Percentiles rank a stretch among this genome's conserved stretches.
Conservation (phyloP, 2,888 invertebrate species). For the Nebria salina region DNA sequence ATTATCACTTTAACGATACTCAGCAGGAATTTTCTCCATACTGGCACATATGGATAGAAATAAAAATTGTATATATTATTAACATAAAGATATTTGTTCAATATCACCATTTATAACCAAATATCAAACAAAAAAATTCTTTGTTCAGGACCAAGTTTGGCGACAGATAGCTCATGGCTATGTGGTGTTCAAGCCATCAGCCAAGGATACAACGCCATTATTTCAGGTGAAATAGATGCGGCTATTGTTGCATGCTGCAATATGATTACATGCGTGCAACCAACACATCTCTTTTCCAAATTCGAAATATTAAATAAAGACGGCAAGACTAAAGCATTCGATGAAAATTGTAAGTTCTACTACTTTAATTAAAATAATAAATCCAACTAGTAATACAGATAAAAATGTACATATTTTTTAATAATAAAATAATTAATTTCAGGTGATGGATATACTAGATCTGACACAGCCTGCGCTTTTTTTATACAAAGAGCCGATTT, state of each 20-base stretch:
- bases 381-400: no score
- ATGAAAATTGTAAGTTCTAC: slow-evolving; percentile 66
- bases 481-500: slow-evolving; percentile 75
- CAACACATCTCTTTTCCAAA: slow-evolving; percentile 70
- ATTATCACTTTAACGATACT: no score
- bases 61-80: no score
- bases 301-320: slow-evolving; percentile 71
- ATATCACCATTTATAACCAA: no score
- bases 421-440: not conserved
- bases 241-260: slow-evolving; percentile 92
- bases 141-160: slow-evolving; percentile 25
- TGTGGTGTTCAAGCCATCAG: slow-evolving; percentile 51
- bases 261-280: slow-evolving; percentile 71
- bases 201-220: slow-evolving; percentile 77
- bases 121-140: no score
- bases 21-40: no score
- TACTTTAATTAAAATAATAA: no score
- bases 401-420: no score
- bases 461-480: slow-evolving; percentile 79
- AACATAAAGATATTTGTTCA: no score
- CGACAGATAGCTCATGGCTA: slow-evolving; percentile 21
- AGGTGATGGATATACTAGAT: slow-evolving; percentile 84
- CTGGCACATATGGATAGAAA: no score
- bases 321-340: slow-evolving; percentile 73
- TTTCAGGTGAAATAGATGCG: slow-evolving; percentile 86